phyloP scores from a whole-genome alignment of 2,113 vertebrate genomes.

The Craseonycteris thonglongyai region DNA sequence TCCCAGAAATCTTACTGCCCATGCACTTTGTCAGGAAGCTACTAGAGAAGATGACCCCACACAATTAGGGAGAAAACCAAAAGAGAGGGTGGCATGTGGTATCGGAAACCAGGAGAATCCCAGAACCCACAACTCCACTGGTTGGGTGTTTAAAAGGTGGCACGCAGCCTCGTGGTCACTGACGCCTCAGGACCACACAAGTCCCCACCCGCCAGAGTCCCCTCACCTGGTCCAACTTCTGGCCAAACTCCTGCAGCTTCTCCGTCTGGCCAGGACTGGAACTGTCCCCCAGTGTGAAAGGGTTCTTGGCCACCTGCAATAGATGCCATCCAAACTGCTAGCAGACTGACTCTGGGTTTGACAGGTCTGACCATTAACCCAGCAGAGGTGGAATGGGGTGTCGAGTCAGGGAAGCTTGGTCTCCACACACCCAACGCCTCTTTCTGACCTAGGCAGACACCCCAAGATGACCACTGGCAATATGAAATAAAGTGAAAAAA shows the following conservation, averaged over 20 bases:
- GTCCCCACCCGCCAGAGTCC: accelerated
- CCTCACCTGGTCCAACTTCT: slow-evolving; percentile 85
- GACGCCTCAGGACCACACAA: accelerated
- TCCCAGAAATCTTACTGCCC: not conserved
- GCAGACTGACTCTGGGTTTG: not conserved
- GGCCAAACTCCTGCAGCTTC: slow-evolving; percentile 85
- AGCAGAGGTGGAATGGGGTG: accelerated
- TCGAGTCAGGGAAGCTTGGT: not conserved
- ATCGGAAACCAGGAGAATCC: not conserved
- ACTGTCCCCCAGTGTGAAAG: slow-evolving; percentile 92
- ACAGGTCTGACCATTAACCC: not conserved
- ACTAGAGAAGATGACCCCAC: not conserved
- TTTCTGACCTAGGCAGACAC: not conserved
- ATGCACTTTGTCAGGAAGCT: not conserved
- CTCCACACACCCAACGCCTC: not conserved
- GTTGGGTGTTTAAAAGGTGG: not conserved
- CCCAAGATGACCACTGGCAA: not conserved
- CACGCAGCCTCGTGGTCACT: not conserved
- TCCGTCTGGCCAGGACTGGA: slow-evolving; percentile 54
- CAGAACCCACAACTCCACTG: too few species aligned
- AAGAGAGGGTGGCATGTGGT: not conserved
- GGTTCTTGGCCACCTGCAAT: slow-evolving; percentile 88
- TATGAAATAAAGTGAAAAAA: not conserved
- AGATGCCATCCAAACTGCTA: not conserved
- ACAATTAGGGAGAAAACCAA: not conserved